Percentiles rank a stretch among this genome's conserved stretches.
Conservation (phyloP, 1,140 invertebrate species). For the Cherax destructor region DNA sequence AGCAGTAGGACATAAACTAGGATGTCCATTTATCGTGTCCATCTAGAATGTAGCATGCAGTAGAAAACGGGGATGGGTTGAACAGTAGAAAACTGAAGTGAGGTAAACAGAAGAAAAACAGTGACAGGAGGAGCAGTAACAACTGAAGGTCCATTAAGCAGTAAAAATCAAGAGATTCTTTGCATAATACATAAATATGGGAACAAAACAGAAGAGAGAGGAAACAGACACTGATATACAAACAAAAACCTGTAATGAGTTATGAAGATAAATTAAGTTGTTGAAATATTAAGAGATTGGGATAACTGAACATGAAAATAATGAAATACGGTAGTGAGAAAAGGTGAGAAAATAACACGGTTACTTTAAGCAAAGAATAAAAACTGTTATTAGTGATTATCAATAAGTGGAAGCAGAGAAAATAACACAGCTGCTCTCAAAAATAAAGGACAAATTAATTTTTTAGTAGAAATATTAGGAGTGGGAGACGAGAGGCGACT, state of each 20-base stretch:
- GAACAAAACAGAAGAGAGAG: slow-evolving; percentile 1
- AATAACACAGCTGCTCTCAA: too few species aligned
- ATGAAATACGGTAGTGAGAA: too few species aligned
- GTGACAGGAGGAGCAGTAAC: background rate
- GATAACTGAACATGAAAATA: background rate
- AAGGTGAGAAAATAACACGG: too few species aligned
- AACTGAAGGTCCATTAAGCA: background rate
- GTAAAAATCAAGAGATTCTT: background rate
- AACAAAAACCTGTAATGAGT: background rate
- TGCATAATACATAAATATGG: background rate
- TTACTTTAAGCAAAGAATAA: too few species aligned
- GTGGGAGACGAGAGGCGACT: too few species aligned
- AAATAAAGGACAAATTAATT: too few species aligned
- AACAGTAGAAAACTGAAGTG: background rate
- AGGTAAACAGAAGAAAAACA: too few species aligned
- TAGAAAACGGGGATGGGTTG: slow-evolving; percentile 26
- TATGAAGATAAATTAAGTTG: background rate
- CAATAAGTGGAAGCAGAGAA: too few species aligned
- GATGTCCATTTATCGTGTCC: slow-evolving; percentile 53
- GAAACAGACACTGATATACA: background rate
- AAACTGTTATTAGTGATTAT: too few species aligned
- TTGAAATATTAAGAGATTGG: background rate
- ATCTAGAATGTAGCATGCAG: slow-evolving; percentile 50
- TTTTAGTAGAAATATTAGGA: too few species aligned
- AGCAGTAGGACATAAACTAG: slow-evolving; percentile 48